Percentiles rank a stretch among this genome's conserved stretches.
Conservation (phyloP, 2,797 vertebrate species). For the Tiaroga cobitis region DNA sequence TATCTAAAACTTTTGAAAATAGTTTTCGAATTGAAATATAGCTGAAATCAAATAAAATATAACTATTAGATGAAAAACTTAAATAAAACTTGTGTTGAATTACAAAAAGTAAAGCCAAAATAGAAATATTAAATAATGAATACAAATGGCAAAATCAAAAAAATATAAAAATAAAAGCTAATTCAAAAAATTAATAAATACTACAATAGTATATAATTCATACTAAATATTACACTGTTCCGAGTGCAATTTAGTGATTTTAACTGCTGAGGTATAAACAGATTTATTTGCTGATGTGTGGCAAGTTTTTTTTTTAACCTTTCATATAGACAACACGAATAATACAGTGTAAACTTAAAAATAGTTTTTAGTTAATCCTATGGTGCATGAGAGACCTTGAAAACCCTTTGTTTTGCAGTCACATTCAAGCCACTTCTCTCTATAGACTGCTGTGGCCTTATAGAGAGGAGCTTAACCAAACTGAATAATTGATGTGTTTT, state of each 20-base stretch:
- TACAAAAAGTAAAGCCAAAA: neutral
- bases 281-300: neutral
- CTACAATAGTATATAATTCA: neutral
- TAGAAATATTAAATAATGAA: neutral
- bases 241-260: neutral
- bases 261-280: neutral
- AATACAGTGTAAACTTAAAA: neutral
- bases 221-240: neutral
- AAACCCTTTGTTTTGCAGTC: neutral
- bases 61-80: neutral
- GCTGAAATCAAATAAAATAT: slow-evolving; percentile 4
- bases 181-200: neutral
- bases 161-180: neutral
- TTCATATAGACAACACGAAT: neutral
- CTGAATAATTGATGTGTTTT: slow-evolving; percentile 29
- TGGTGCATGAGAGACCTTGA: neutral
- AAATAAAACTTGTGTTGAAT: neutral
- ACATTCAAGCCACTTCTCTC: slow-evolving; percentile 2
- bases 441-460: slow-evolving; percentile 7
- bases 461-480: neutral
- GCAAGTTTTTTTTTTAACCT: neutral
- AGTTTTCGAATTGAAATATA: neutral
- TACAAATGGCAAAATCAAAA: neutral
- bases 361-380: neutral
- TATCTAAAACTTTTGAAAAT: neutral